Evolutionary conservation across 1,140 invertebrate genomes (phyloP), one percentile per base, ranked within the genome.

Genomic region (Drosophila insularis): DNA sequence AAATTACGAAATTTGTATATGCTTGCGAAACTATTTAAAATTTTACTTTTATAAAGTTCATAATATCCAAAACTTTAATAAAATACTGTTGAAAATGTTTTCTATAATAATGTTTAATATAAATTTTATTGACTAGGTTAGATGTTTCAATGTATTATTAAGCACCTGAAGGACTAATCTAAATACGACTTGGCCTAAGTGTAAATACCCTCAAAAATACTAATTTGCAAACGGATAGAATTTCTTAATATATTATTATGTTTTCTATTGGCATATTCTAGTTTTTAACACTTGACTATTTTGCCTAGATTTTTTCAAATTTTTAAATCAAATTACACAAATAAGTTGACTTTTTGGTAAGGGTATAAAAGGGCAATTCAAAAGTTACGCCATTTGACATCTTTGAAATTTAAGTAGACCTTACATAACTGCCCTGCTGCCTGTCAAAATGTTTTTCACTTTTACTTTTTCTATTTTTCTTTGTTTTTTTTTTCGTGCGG

Each of bases 391-490:
- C 43, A 50, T 50, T 50, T 50, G 43, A 50, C 43, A 50, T 50
- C 43, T 50, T 50, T 50, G 43, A 21, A 50, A 21, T 50, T 50
- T 21, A 50, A 50, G 43, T 50, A 10, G 17, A 21, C 43, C 17
- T 50, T 21, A 50, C 17, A 50, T 19, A 50, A 50, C 43, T 50
- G 43, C 43, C 21, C 43, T 50, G 19, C 8, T 50, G 13, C 17
- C 43, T 50, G 43, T 50, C 43, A 50, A 50, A 50, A 50, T 50
- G 43, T 50, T 50, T 50, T 50, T 21, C 10, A 50, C 17, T 50
- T 46, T 46, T 46, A 19, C 43, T 46, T 50, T 21, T 21, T 50
- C 17, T 50, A 21, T 50, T 37, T 58, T 5, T 35, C 14, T 5
- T 31, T 55, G 11, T 32, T 6, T 27, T 54, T 31, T 7, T 19